A percentile compares a stretch with the other conserved stretches of the same genome.
phyloP scores from a whole-genome alignment of 2,888 invertebrate species.

The Tachina fera region DNA sequence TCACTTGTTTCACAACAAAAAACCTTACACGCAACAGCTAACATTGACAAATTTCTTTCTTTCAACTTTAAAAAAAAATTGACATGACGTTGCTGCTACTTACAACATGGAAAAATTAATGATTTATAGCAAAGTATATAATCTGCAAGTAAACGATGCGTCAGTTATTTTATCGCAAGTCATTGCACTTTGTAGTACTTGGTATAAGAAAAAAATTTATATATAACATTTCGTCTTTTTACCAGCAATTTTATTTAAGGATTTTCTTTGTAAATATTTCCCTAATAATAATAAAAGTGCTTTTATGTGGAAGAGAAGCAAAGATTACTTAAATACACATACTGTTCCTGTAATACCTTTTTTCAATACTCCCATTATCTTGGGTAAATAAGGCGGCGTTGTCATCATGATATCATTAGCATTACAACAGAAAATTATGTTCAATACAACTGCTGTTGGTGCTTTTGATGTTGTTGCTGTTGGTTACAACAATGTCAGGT shows the following conservation, averaged over 20 bases:
- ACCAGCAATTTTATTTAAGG: constrained; percentile 17
- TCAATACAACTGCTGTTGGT: constrained; percentile 42
- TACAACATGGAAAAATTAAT: constrained; percentile 57
- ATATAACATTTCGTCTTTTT: constrained; percentile 55
- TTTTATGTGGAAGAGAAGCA: constrained; percentile 15
- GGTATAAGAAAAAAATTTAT: constrained; percentile 34
- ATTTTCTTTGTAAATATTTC: constrained; percentile 1
- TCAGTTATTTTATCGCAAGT: constrained; percentile 58
- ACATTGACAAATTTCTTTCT: no score
- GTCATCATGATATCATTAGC: constrained; percentile 71
- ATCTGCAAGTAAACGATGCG: constrained; percentile 43
- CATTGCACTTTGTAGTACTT: constrained; percentile 65
- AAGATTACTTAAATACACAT: background rate
- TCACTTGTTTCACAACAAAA: no score
- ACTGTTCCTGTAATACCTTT: background rate
- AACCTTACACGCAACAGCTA: no score
- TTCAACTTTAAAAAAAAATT: background rate
- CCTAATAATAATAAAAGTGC: background rate
- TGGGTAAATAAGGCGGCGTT: constrained; percentile 56
- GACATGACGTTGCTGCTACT: background rate
- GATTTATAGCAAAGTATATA: constrained; percentile 64
- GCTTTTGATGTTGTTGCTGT: constrained; percentile 31
- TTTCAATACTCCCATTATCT: constrained; percentile 37
- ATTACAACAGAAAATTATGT: constrained; percentile 67
- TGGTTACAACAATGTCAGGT: constrained; percentile 63